Conservation (phyloP, 1,140 invertebrate genomes). For the Scaptodrosophila lebanonensis region DNA sequence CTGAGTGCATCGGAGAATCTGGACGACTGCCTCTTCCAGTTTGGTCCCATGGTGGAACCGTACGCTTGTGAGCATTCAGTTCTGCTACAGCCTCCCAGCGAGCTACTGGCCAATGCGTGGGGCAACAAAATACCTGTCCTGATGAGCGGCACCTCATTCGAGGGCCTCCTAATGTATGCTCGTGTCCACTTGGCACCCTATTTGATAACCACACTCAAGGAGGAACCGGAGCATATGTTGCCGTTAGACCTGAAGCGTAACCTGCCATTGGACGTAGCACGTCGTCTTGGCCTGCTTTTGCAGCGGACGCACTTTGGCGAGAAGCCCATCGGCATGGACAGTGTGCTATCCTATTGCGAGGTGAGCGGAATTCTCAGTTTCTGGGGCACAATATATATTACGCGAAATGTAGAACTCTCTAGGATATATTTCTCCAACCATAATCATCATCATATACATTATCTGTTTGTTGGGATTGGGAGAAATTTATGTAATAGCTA, state of each 20-base stretch:
- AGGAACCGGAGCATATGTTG: constrained; percentile 53
- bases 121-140: constrained; percentile 77
- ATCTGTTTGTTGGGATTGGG: too few species aligned
- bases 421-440: too few species aligned
- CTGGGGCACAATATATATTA: too few species aligned
- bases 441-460: too few species aligned
- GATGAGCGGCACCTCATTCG: constrained; percentile 76
- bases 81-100: constrained; percentile 35
- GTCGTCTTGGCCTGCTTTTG: constrained; percentile 36
- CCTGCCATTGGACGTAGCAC: constrained; percentile 31
- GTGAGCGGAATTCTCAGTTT: too few species aligned
- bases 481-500: too few species aligned
- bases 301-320: constrained; percentile 46
- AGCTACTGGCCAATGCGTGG: constrained; percentile 55
- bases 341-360: constrained; percentile 53
- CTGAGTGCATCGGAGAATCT: constrained; percentile 47
- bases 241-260: constrained; percentile 40
- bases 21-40: constrained; percentile 61
- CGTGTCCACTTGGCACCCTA: constrained; percentile 48
- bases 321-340: constrained; percentile 28
- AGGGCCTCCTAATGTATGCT: constrained; percentile 59
- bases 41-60: constrained; percentile 63
- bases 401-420: too few species aligned
- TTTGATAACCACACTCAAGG: constrained; percentile 44
- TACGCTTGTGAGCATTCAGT: constrained; percentile 49